Percentiles rank a stretch among this genome's conserved stretches.
Evolutionary conservation across 1,140 invertebrate species (phyloP).

Genomic region (Melanaphis sacchari): DNA sequence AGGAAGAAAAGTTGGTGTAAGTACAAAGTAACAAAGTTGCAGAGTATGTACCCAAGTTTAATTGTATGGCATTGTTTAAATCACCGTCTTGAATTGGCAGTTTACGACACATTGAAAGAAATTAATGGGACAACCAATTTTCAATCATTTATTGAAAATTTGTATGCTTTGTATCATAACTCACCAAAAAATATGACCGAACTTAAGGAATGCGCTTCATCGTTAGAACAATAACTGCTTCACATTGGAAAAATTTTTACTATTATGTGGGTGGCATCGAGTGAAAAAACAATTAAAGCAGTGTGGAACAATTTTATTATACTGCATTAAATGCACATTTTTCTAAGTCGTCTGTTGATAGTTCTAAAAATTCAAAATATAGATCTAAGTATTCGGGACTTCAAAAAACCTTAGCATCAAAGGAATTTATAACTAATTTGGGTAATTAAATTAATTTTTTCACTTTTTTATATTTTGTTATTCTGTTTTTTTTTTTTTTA

Average conservation of each 20-base stretch:
- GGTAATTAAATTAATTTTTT: not conserved
- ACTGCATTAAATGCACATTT: not conserved
- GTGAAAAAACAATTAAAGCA: not conserved
- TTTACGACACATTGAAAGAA: not conserved
- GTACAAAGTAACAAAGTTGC: not conserved
- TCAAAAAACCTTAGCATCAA: not conserved
- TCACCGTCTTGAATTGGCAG: not conserved
- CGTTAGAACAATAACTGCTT: not conserved
- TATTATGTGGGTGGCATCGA: not conserved
- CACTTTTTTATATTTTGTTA: no score
- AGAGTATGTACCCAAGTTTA: not conserved
- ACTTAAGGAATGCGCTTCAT: not conserved
- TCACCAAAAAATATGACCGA: not conserved
- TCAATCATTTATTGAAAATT: slow-evolving; percentile 32
- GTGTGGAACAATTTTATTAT: slow-evolving; percentile 29
- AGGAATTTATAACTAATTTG: slow-evolving; percentile 1
- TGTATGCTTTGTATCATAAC: slow-evolving; percentile 17
- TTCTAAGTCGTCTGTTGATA: not conserved
- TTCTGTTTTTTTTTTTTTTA: no score
- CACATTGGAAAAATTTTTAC: not conserved
- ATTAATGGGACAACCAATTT: not conserved
- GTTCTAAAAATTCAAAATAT: not conserved
- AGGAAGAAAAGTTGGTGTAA: not conserved
- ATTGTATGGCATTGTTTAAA: slow-evolving; percentile 33
- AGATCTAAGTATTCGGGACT: not conserved